Evolutionary conservation across 2,113 vertebrate species (phyloP).

Genomic region (Fulica atra): DNA sequence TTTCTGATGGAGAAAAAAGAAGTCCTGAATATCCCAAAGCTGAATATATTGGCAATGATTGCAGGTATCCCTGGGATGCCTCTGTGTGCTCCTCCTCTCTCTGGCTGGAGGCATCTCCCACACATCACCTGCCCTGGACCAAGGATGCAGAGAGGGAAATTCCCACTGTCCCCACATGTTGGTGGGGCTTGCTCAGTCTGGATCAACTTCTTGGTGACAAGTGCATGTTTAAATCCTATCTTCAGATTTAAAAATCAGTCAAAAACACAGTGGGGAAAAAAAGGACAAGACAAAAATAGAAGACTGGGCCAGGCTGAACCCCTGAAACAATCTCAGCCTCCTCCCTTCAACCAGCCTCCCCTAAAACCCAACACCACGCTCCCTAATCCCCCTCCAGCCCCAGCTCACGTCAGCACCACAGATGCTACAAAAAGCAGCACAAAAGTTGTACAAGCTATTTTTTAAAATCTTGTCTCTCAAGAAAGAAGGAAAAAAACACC

Average conservation of each 20-base stretch:
- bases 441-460: background rate
- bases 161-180: background rate
- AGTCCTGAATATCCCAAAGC: background rate
- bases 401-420: background rate
- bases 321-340: background rate
- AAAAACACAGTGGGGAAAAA: background rate
- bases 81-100: background rate
- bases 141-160: background rate
- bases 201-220: background rate
- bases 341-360: background rate
- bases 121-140: accelerated
- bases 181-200: background rate
- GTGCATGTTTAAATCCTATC: accelerated
- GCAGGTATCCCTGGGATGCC: background rate
- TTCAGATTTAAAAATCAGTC: background rate
- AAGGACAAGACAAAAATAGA: too few relatives aligned
- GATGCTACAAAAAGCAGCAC: background rate
- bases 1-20: background rate
- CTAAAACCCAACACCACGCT: background rate
- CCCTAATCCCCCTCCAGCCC: background rate
- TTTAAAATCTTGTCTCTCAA: background rate
- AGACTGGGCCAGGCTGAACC: background rate
- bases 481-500: background rate
- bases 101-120: background rate
- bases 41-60: accelerated